These are phyloP conservation scores for Hydra vulgaris DNA, from an alignment of 30 jellyfish, hydroid and myxozoan species.

Conservation along the genomic window DNA sequence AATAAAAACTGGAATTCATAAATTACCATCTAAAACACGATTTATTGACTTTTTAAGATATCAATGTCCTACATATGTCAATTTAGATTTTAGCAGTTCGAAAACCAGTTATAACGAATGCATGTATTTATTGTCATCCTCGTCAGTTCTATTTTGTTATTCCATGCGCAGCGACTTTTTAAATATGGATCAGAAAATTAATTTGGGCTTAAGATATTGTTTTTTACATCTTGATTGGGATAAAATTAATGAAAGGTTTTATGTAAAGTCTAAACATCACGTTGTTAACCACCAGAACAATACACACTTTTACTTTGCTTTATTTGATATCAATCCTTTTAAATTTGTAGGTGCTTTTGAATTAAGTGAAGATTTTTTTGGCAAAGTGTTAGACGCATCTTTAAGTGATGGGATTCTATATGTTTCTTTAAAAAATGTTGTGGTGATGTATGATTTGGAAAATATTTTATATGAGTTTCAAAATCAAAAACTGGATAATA, in stretches of 20 bases:
- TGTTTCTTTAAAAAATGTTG: not conserved
- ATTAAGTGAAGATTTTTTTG: not conserved
- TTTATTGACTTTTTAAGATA: not conserved
- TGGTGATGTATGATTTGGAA: not conserved
- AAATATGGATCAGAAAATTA: not conserved
- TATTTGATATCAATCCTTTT: not conserved
- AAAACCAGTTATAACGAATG: not conserved
- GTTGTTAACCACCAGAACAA: not conserved
- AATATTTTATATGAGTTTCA: not conserved
- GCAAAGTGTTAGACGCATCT: conserved; percentile 6
- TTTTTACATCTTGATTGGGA: conserved; percentile 5
- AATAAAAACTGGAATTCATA: not conserved
- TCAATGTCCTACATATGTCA: not conserved
- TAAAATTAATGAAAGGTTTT: not conserved
- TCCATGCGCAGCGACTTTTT: not conserved
- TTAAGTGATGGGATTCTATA: not conserved
- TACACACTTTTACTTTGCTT: not conserved
- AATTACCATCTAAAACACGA: not conserved
- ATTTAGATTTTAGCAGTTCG: not conserved
- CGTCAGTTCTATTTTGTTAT: not conserved
- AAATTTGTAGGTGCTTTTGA: not conserved
- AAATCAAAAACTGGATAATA: not conserved
- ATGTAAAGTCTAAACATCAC: not conserved
- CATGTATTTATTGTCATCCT: not conserved
- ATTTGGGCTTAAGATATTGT: not conserved